Conservation (phyloP, 2,888 invertebrate species). For the Colletes collaris region DNA sequence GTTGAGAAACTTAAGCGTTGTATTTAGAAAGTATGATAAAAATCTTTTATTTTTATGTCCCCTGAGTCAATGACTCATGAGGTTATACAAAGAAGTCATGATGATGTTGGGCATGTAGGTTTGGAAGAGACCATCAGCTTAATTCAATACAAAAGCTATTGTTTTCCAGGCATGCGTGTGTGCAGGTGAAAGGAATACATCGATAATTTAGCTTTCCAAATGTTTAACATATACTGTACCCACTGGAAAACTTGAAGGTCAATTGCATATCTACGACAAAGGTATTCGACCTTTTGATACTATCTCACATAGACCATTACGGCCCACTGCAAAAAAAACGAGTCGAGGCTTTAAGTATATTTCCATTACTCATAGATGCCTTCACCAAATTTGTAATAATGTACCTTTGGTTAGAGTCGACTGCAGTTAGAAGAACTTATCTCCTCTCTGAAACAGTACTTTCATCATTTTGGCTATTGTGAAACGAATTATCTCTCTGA, state of each 20-base stretch:
- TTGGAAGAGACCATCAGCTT: constrained; percentile 6
- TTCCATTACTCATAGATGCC: too few relatives aligned
- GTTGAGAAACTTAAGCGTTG: constrained; percentile 20
- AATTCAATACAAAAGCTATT: constrained; percentile 27
- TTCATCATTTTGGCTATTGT: too few relatives aligned
- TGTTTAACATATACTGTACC: constrained; percentile 19
- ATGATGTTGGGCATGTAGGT: constrained; percentile 30
- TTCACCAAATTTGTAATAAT: too few relatives aligned
- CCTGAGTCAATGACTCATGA: constrained; percentile 3
- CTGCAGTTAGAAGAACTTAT: too few relatives aligned
- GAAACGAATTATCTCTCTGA: too few relatives aligned
- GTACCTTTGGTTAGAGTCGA: too few relatives aligned
- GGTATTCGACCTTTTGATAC: not conserved
- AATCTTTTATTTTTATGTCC: constrained; percentile 20
- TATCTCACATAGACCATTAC: too few relatives aligned
- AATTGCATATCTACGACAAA: not conserved
- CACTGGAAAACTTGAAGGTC: constrained; percentile 16
- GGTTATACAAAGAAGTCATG: constrained; percentile 23
- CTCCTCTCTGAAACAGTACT: too few relatives aligned
- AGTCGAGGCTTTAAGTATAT: too few relatives aligned
- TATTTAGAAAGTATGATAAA: constrained; percentile 8
- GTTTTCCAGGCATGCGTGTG: constrained; percentile 25
- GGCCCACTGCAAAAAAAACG: too few relatives aligned
- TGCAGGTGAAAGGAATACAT: constrained; percentile 21
- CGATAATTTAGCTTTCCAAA: constrained; percentile 22